phyloP scores from a whole-genome alignment of 2,888 invertebrate genomes.

The Napeogenes sylphis region DNA sequence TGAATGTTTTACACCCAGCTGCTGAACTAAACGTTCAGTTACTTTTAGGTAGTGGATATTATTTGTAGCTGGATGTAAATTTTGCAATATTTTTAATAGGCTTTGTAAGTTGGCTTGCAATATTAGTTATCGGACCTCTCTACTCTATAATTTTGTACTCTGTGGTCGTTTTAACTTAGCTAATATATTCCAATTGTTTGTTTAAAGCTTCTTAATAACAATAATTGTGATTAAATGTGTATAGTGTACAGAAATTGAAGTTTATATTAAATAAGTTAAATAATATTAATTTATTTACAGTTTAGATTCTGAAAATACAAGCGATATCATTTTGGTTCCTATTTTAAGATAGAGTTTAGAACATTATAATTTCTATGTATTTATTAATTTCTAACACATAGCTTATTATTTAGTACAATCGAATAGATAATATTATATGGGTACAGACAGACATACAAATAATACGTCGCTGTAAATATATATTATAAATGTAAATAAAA shows the following conservation, averaged over 20 bases:
- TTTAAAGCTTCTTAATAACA: slow-evolving; percentile 26
- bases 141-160: slow-evolving; percentile 8
- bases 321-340: slow-evolving; percentile 64
- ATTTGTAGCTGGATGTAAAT: too few relatives aligned
- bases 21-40: too few relatives aligned
- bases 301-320: slow-evolving; percentile 17
- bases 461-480: slow-evolving; percentile 18
- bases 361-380: slow-evolving; percentile 62
- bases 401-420: slow-evolving; percentile 19
- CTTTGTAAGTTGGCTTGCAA: not conserved
- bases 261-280: slow-evolving; percentile 45
- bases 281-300: slow-evolving; percentile 64
- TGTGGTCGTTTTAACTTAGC: slow-evolving; percentile 23
- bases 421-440: slow-evolving; percentile 15
- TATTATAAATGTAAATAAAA: slow-evolving; percentile 24
- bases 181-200: slow-evolving; percentile 24
- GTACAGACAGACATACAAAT: slow-evolving; percentile 10
- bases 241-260: slow-evolving; percentile 66
- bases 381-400: slow-evolving; percentile 43
- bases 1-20: not conserved
- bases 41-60: too few relatives aligned
- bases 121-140: not conserved
- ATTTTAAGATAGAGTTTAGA: slow-evolving; percentile 65
- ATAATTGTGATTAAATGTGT: slow-evolving; percentile 38
- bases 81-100: too few relatives aligned